phyloP scores from a whole-genome alignment of 2,888 invertebrate species.

The Eristalis arbustorum region DNA sequence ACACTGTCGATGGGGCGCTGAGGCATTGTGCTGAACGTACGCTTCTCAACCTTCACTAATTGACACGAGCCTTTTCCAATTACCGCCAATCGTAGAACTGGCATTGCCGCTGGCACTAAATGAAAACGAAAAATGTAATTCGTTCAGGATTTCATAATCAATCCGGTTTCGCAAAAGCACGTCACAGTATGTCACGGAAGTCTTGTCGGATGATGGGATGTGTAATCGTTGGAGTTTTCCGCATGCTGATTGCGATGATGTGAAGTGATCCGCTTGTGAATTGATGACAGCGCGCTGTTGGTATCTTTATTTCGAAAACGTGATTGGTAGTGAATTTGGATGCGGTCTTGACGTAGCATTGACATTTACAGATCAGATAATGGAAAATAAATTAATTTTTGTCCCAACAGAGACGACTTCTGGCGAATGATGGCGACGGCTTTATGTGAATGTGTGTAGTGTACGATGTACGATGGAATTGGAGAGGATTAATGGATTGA shows the following conservation, averaged over 20 bases:
- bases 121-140: constrained; percentile 19
- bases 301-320: neutral
- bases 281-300: neutral
- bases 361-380: neutral
- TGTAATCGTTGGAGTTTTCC: neutral
- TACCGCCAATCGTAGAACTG: constrained; percentile 27
- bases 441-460: neutral
- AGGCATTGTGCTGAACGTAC: constrained; percentile 23
- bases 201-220: neutral
- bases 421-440: neutral
- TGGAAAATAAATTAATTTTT: neutral
- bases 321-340: neutral
- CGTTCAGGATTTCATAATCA: constrained; percentile 32
- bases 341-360: neutral
- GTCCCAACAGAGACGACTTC: too few relatives aligned
- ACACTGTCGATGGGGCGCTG: neutral
- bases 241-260: neutral
- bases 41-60: constrained; percentile 35
- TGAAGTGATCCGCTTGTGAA: neutral
- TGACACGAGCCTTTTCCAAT: constrained; percentile 49
- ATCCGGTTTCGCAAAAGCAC: constrained; percentile 2
- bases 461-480: neutral
- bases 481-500: neutral
- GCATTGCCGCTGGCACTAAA: neutral
- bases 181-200: neutral